These are phyloP conservation scores for Drosophila nigrodunni DNA, from an alignment of 1,140 invertebrate genomes.

Conservation along the genomic window DNA sequence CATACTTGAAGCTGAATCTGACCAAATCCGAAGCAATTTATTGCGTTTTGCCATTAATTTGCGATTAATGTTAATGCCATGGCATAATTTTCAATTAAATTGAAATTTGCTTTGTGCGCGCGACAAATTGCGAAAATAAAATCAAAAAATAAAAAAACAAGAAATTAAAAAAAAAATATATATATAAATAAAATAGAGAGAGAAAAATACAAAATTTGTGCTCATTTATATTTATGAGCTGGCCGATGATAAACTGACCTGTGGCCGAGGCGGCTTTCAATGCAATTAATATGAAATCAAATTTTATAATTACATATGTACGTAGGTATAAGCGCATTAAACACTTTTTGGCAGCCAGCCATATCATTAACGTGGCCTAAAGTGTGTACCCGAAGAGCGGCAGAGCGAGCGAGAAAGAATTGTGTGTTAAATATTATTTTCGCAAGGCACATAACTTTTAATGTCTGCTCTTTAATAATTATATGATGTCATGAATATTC, in stretches of 20 bases:
- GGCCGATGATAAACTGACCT: slow-evolving; percentile 62
- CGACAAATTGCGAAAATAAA: slow-evolving; percentile 72
- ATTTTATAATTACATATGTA: slow-evolving; percentile 73
- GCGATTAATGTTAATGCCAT: slow-evolving; percentile 74
- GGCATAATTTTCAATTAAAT: slow-evolving; percentile 83
- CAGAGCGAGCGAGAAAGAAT: not conserved
- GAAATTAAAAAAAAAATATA: not conserved
- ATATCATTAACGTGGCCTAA: slow-evolving; percentile 30
- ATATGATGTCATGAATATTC: not conserved
- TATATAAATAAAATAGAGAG: not conserved
- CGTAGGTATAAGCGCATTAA: slow-evolving; percentile 53
- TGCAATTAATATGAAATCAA: slow-evolving; percentile 77
- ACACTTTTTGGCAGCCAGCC: slow-evolving; percentile 55
- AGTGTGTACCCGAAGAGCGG: not conserved
- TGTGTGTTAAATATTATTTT: slow-evolving; percentile 3
- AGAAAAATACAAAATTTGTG: slow-evolving; percentile 40
- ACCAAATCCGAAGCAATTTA: not conserved
- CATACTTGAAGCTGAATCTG: not conserved
- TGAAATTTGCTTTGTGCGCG: slow-evolving; percentile 80
- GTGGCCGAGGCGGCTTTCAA: slow-evolving; percentile 57
- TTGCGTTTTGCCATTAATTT: slow-evolving; percentile 55
- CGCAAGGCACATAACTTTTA: not conserved
- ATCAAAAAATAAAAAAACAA: slow-evolving; percentile 14
- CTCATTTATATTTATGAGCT: slow-evolving; percentile 81
- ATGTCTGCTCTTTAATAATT: slow-evolving; percentile 7